Evolutionary conservation across 2,113 vertebrate genomes (phyloP).

Genomic region (Corapipo altera): DNA sequence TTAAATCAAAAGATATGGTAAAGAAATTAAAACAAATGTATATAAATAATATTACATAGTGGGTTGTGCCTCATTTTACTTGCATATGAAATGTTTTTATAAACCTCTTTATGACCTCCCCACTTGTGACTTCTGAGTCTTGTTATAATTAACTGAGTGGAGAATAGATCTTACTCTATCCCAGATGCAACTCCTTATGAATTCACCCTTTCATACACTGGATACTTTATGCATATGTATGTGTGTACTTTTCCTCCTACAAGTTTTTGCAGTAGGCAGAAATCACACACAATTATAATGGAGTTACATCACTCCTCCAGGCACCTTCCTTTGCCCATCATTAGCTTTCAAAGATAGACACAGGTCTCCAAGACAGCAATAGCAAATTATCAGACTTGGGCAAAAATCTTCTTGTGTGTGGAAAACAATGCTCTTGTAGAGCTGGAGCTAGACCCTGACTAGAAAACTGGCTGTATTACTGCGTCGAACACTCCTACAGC

Average conservation of each 20-base stretch:
- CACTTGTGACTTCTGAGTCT: conserved; percentile 30
- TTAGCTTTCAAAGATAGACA: conserved; percentile 13
- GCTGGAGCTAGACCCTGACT: conserved; percentile 12
- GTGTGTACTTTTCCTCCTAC: background rate
- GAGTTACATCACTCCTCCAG: background rate
- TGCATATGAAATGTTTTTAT: conserved; percentile 33
- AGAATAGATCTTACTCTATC: conserved; percentile 12
- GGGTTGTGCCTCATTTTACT: background rate
- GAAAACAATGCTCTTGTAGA: background rate
- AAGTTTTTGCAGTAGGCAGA: conserved; percentile 19
- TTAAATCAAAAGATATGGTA: background rate
- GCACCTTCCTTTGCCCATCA: conserved; percentile 19
- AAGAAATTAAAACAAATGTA: background rate
- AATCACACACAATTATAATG: background rate
- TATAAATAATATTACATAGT: conserved; percentile 7
- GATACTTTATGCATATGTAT: background rate
- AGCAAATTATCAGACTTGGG: background rate
- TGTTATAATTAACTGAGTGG: conserved; percentile 27
- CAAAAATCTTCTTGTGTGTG: background rate
- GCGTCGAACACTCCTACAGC: conserved; percentile 34
- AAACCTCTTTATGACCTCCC: conserved; percentile 32
- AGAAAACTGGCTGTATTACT: background rate
- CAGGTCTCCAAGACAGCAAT: background rate
- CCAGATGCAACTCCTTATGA: conserved; percentile 34
- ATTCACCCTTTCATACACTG: conserved; percentile 21